Evolutionary conservation across 2,113 vertebrate genomes (phyloP).

Genomic region (Tenebrosternarchus preto): DNA sequence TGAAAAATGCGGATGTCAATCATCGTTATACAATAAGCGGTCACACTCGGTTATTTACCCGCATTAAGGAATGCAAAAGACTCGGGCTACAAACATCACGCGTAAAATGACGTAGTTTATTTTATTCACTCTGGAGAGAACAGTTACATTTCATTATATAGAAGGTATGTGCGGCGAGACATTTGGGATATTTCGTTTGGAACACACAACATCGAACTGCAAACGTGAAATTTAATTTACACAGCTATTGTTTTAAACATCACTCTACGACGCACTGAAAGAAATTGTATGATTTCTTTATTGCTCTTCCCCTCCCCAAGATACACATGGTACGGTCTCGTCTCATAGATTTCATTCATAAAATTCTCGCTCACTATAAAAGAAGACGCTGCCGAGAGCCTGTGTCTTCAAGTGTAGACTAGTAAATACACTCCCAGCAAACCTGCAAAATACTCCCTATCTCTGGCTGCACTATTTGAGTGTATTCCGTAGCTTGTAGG

Average conservation of each 20-base stretch:
- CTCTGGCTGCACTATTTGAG: too few species aligned
- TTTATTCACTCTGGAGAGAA: constrained; percentile 64
- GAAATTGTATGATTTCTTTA: constrained; percentile 2
- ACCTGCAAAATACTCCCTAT: too few species aligned
- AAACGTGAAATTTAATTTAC: background rate
- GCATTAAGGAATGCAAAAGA: background rate
- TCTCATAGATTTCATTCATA: constrained; percentile 83
- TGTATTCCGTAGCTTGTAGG: too few species aligned
- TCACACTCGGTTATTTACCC: background rate
- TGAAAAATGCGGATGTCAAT: background rate
- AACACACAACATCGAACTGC: background rate
- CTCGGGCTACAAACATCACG: constrained; percentile 52
- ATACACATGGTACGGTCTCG: constrained; percentile 72
- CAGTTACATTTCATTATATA: constrained; percentile 13
- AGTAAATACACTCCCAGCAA: constrained; percentile 51
- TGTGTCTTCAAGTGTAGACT: constrained; percentile 48
- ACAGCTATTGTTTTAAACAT: background rate
- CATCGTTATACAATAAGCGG: background rate
- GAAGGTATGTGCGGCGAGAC: too few species aligned
- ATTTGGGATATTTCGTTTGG: background rate
- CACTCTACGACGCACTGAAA: background rate
- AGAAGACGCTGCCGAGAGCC: constrained; percentile 55
- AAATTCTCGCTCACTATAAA: constrained; percentile 80
- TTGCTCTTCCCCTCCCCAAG: constrained; percentile 32
- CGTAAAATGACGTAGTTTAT: constrained; percentile 63